phyloP scores from a whole-genome alignment of 2,113 vertebrate species.

The human (Homo sapiens) region GRCh38 chr3:17899501-17900000 shows the following conservation, averaged over 20 bases:
- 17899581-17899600: slow-evolving; percentile 68
- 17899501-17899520: slow-evolving; percentile 76
- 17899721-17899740: not conserved
- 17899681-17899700: not conserved
- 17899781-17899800: slow-evolving; percentile 75
- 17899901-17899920: slow-evolving; percentile 80
- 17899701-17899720: not conserved
- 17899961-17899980: slow-evolving; percentile 68
- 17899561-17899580: slow-evolving; percentile 72
- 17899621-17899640: slow-evolving; percentile 73
- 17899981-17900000: slow-evolving; percentile 60
- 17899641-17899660: slow-evolving; percentile 67
- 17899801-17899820: slow-evolving; percentile 75
- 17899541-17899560: slow-evolving; percentile 80
- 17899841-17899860: slow-evolving; percentile 77
- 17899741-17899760: not conserved
- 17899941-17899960: slow-evolving; percentile 55
- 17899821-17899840: slow-evolving; percentile 77
- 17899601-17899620: slow-evolving; percentile 71
- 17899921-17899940: slow-evolving; percentile 73
- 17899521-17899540: slow-evolving; percentile 74
- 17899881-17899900: slow-evolving; percentile 79
- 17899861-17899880: slow-evolving; percentile 74
- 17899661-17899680: slow-evolving; percentile 5
- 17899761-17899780: slow-evolving; percentile 43